Percentiles rank a stretch among this genome's conserved stretches.
phyloP scores from a whole-genome alignment of 2,888 invertebrate species.

The Nephrocerus scutellatus region DNA sequence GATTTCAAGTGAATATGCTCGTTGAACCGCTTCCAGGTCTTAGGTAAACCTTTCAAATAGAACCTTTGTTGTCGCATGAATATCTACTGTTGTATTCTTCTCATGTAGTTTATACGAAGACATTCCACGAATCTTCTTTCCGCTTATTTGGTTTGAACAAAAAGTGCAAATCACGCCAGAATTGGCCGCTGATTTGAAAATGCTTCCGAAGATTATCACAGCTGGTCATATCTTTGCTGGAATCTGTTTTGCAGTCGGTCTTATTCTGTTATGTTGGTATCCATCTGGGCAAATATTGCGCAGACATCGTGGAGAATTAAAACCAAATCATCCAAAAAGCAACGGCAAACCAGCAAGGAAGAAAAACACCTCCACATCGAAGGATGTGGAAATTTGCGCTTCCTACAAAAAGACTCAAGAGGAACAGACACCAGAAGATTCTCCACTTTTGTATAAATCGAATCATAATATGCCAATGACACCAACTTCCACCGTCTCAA shows the following conservation, averaged over 20 bases:
- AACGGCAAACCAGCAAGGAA: too few relatives aligned
- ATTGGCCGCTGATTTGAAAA: constrained; percentile 52
- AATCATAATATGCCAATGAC: too few relatives aligned
- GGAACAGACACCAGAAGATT: too few relatives aligned
- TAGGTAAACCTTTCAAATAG: constrained; percentile 54
- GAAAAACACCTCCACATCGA: too few relatives aligned
- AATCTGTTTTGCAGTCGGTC: constrained; percentile 47
- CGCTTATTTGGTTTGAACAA: constrained; percentile 74
- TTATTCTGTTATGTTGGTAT: constrained; percentile 43
- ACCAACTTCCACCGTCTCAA: too few relatives aligned
- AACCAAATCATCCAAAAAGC: too few relatives aligned
- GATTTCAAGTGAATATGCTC: constrained; percentile 72
- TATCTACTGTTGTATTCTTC: neutral
- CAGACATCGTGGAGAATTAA: constrained; percentile 15
- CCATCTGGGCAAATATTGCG: constrained; percentile 31
- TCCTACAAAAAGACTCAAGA: too few relatives aligned
- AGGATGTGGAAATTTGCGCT: too few relatives aligned
- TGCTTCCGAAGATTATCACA: constrained; percentile 50
- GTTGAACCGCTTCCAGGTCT: constrained; percentile 58
- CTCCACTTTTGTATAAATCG: too few relatives aligned
- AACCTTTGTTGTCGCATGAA: too few relatives aligned
- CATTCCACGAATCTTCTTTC: constrained; percentile 63
- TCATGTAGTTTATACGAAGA: constrained; percentile 57
- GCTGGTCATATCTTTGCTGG: constrained; percentile 51
- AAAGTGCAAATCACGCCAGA: constrained; percentile 55